Evolutionary conservation across 2,113 vertebrate species (phyloP), one percentile per base, ranked within the genome.

Genomic region (Sebastes schlegelii): DNA sequence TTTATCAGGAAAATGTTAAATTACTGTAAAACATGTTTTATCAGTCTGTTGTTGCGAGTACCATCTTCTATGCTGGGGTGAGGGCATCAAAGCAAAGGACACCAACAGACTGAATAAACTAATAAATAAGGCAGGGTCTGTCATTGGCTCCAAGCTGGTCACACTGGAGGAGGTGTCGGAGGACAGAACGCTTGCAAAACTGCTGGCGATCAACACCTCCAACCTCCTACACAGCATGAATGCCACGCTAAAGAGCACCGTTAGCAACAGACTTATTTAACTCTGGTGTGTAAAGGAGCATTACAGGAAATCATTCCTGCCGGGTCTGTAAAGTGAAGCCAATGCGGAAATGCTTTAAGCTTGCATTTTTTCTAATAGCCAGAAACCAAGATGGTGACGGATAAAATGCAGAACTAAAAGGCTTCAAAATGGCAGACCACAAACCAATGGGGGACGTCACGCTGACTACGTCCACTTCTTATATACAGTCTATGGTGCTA

Each of bases 21-120:
- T 70, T 72, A 70, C 40, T 63, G 49, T 83, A 62, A 81, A 90
- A 89, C 14, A 34, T 34, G 34, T 34, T 45, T 16, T 16, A 16
- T 61, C 63, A 46, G 19, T 65, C 42, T 16, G 64, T 14, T 66
- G 12, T 23, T 48, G 64, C 7, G 8, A 23, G 64, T 11, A 66
- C 64, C 19, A 14, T n/a, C 62, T 64, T 42, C 34, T 42, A 7
- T 43, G 61, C 40, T n/a, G 61, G 40, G 61, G 8, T 16, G 61
- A 40, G 3, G 14, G 40, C 8, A n/a, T 64, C 40, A 43, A 42
- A 43, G 40, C 61, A 48, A 64, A 14, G 12, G 3, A 46, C 1
- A 5, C n/a, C 43, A 46, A 46, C 43, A 45, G 43, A 46, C 63
- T 46, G 11, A 46, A 46, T 6, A 6, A 4, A 66, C 43, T 66